Conservation (phyloP, 2,888 invertebrate species). For the Tetranychus piercei region DNA sequence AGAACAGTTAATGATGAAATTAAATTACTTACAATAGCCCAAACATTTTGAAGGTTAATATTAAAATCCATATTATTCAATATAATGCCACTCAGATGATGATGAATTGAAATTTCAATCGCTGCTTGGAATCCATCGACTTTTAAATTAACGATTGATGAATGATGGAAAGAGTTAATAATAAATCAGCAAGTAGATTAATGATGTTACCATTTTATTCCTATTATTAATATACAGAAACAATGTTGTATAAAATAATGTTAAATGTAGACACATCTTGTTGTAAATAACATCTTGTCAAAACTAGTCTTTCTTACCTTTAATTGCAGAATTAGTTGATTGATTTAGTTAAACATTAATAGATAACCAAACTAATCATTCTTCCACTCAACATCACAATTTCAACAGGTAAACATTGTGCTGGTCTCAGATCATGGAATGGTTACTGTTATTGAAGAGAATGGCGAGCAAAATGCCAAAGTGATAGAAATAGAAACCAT, state of each 20-base stretch:
- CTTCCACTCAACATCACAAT: no score
- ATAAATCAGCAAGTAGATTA: not conserved
- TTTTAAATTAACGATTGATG: not conserved
- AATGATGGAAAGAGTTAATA: not conserved
- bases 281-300: not conserved
- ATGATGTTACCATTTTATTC: no score
- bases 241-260: no score
- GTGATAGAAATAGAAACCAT: conserved; percentile 22
- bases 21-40: not conserved
- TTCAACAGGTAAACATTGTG: conserved; percentile 23
- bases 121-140: not conserved
- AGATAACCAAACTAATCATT: no score
- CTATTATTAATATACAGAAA: no score
- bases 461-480: conserved; percentile 18
- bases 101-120: not conserved
- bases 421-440: conserved; percentile 27
- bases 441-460: conserved; percentile 18
- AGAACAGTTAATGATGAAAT: not conserved
- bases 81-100: not conserved
- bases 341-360: no score
- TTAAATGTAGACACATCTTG: not conserved
- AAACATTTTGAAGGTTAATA: no score
- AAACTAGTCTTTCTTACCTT: not conserved
- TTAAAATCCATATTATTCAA: not conserved
- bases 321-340: not conserved